phyloP scores from a whole-genome alignment of 2,113 vertebrate species.

The Lagenorhynchus albirostris region DNA sequence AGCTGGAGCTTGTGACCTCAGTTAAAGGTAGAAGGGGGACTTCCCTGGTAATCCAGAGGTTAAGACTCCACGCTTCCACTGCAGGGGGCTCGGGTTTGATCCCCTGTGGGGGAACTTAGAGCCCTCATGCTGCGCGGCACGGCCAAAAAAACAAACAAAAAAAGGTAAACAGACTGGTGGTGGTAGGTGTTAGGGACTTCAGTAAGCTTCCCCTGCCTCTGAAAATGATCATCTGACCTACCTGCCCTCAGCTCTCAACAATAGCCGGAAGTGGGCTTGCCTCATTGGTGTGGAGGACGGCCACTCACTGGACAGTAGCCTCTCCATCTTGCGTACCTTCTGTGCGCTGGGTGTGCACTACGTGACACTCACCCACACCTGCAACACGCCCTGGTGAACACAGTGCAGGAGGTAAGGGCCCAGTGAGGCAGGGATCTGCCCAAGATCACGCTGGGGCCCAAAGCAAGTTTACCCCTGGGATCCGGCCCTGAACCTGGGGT shows the following conservation, averaged over 20 bases:
- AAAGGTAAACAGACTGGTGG: constrained; percentile 82
- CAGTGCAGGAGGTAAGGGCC: neutral
- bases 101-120: too few relatives aligned
- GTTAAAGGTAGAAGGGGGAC: constrained; percentile 80
- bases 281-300: constrained; percentile 94
- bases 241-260: constrained; percentile 81
- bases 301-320: constrained; percentile 93
- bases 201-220: neutral
- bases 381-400: constrained; percentile 95
- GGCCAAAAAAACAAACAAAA: too few relatives aligned
- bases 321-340: constrained; percentile 89
- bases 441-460: neutral
- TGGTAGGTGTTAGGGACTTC: neutral
- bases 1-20: constrained; percentile 90
- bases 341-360: constrained; percentile 92
- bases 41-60: too few relatives aligned
- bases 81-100: too few relatives aligned
- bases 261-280: constrained; percentile 85
- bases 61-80: too few relatives aligned
- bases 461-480: neutral
- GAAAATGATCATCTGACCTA: constrained; percentile 25
- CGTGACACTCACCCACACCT: constrained; percentile 92
- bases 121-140: too few relatives aligned
- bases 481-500: neutral
- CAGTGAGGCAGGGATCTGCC: neutral